A percentile compares a stretch with the other conserved stretches of the same genome.
These are phyloP conservation scores for Hedychridium roseum DNA, from an alignment of 2,888 invertebrate species.

Conservation along the genomic window DNA sequence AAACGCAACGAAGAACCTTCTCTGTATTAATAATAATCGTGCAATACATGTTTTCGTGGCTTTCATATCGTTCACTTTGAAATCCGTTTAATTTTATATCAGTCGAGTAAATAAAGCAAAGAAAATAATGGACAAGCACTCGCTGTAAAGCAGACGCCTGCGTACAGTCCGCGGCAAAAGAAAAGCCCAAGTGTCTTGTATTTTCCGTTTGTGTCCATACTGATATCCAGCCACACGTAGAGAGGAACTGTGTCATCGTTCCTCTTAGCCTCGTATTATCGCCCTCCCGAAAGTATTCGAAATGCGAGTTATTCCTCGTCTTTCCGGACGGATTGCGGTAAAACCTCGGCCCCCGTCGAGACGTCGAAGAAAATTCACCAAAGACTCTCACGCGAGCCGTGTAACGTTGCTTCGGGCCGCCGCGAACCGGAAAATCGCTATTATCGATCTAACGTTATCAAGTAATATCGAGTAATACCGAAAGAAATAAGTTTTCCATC, in stretches of 20 bases:
- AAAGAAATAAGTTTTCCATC: no score
- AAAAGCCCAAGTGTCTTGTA: no score
- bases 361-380: no score
- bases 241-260: background rate
- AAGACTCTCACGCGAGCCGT: no score
- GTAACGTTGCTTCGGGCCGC: no score
- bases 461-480: no score
- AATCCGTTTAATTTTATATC: slow-evolving; percentile 53
- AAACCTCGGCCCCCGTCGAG: no score
- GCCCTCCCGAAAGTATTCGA: no score
- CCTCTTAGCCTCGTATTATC: no score
- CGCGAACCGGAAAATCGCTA: no score
- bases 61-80: slow-evolving; percentile 29
- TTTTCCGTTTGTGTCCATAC: background rate
- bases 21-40: slow-evolving; percentile 8
- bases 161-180: slow-evolving; percentile 21
- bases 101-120: slow-evolving; percentile 49
- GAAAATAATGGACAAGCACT: slow-evolving; percentile 34
- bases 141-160: slow-evolving; percentile 36
- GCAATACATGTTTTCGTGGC: slow-evolving; percentile 21
- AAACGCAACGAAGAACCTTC: no score
- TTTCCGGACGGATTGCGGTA: slow-evolving; percentile 10
- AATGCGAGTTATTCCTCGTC: slow-evolving; percentile 13
- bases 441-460: no score
- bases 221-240: slow-evolving; percentile 2